These are phyloP conservation scores for Lysandra coridon DNA, from an alignment of 2,888 invertebrate genomes.

Conservation along the genomic window DNA sequence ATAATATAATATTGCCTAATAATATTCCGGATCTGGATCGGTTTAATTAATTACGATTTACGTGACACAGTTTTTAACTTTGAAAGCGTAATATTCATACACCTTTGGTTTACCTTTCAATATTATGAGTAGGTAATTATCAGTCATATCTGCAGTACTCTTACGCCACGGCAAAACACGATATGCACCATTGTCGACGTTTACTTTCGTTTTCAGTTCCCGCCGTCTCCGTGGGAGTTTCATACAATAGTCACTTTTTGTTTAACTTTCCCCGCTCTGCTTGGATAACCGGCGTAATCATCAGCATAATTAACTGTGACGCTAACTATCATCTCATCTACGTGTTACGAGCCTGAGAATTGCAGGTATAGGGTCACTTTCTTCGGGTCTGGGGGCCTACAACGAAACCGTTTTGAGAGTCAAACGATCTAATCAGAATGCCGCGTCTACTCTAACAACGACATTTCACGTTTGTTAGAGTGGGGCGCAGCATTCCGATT, in stretches of 20 bases:
- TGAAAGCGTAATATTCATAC: too few relatives aligned
- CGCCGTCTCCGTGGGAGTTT: conserved; percentile 75
- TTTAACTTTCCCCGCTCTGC: conserved; percentile 70
- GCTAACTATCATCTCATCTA: not conserved
- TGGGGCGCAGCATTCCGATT: too few relatives aligned
- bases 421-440: not conserved
- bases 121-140: conserved; percentile 25
- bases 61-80: not conserved
- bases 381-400: not conserved
- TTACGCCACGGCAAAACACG: conserved; percentile 43
- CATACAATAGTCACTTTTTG: conserved; percentile 71
- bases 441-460: too few relatives aligned
- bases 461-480: too few relatives aligned
- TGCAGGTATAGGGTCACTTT: not conserved
- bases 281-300: conserved; percentile 59
- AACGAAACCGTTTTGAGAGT: not conserved
- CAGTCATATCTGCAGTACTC: conserved; percentile 37
- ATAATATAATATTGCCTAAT: too few relatives aligned
- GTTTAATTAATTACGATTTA: too few relatives aligned
- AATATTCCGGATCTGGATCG: too few relatives aligned
- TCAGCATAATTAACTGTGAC: conserved; percentile 33
- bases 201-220: conserved; percentile 71
- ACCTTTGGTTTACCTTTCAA: not conserved
- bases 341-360: not conserved
- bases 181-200: conserved; percentile 54